A percentile compares a stretch with the other conserved stretches of the same genome.
These are phyloP conservation scores for Drosophila insularis DNA, from an alignment of 1,140 invertebrate genomes.

Conservation along the genomic window DNA sequence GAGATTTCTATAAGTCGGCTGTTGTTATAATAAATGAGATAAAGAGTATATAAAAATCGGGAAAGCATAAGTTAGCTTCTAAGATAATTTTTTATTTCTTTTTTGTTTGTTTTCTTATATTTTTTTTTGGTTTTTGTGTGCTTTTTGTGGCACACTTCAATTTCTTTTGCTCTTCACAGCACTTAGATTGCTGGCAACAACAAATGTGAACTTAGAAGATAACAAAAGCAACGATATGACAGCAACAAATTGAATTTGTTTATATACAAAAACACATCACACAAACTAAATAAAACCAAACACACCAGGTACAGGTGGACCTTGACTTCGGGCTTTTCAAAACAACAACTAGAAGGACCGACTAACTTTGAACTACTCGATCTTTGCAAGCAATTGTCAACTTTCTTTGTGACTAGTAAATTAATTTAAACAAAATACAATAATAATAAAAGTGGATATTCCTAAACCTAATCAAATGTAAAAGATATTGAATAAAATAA, in stretches of 20 bases:
- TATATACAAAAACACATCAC: conserved; percentile 38
- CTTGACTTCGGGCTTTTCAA: conserved; percentile 45
- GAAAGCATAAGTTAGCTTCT: neutral
- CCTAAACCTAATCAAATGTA: neutral
- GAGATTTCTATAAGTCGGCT: too few species aligned
- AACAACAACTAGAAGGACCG: neutral
- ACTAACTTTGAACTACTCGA: neutral
- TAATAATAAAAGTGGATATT: too few species aligned
- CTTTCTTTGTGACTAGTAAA: neutral
- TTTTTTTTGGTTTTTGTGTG: conserved; percentile 7
- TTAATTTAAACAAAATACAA: neutral
- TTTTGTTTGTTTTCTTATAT: conserved; percentile 12
- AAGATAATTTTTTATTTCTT: neutral
- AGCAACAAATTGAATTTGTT: conserved; percentile 75
- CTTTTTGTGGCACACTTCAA: neutral
- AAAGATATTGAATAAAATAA: conserved; percentile 9
- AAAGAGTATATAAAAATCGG: too few species aligned
- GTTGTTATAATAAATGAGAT: too few species aligned
- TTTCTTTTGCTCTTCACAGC: conserved; percentile 27
- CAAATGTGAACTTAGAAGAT: conserved; percentile 28
- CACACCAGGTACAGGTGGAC: conserved; percentile 3
- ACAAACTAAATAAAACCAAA: conserved; percentile 7
- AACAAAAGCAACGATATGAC: conserved; percentile 46
- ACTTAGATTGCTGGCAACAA: conserved; percentile 35
- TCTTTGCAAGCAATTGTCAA: neutral